These are phyloP conservation scores for Dromococcyx pavoninus DNA, from an alignment of 2,797 vertebrate genomes.

Conservation along the genomic window DNA sequence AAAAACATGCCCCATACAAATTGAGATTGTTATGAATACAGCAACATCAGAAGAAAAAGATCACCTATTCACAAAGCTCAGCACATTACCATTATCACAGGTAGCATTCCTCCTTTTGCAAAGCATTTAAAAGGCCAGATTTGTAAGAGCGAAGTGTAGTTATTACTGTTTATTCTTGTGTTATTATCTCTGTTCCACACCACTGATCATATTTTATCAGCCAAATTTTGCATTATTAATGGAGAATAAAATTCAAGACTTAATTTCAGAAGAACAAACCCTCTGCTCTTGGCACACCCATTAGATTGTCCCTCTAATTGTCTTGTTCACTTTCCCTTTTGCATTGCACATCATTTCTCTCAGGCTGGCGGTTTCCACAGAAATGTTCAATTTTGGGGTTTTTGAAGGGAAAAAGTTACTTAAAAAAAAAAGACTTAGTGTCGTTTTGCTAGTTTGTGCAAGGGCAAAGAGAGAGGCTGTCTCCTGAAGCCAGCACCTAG, in stretches of 20 bases:
- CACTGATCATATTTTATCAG: slow-evolving; percentile 7
- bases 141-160: neutral
- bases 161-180: slow-evolving; percentile 2
- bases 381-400: neutral
- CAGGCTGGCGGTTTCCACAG: neutral
- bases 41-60: neutral
- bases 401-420: neutral
- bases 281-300: neutral
- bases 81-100: neutral
- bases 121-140: neutral
- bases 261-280: slow-evolving; percentile 36
- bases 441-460: neutral
- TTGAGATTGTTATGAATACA: neutral
- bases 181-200: slow-evolving; percentile 11
- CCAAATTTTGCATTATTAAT: slow-evolving; percentile 35
- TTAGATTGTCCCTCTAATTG: neutral
- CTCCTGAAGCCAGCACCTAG: neutral
- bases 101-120: neutral
- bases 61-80: neutral
- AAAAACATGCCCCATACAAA: neutral
- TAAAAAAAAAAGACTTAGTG: neutral
- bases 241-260: slow-evolving; percentile 23
- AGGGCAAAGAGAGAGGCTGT: neutral
- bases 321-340: slow-evolving; percentile 9
- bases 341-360: neutral